Percentiles rank a stretch among this genome's conserved stretches.
Evolutionary conservation across 2,888 invertebrate genomes (phyloP).

Genomic region (Plebejus argus): DNA sequence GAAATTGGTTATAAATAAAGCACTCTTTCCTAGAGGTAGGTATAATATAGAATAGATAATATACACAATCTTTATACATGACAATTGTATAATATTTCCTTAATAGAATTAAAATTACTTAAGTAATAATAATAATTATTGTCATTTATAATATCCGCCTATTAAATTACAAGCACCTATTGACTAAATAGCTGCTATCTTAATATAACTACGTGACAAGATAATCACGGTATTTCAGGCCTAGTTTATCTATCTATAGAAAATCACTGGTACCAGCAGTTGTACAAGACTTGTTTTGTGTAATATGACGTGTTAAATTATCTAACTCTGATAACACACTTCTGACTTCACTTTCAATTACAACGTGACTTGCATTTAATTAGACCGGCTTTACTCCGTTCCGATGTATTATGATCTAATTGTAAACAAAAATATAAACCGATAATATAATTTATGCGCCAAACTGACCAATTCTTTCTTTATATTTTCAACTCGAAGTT

Average conservation of each 20-base stretch:
- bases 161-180: too few relatives aligned
- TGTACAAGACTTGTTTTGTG: not conserved
- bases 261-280: conserved; percentile 9
- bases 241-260: not conserved
- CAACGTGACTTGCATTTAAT: conserved; percentile 1
- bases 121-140: not conserved
- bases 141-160: too few relatives aligned
- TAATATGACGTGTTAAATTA: conserved; percentile 16
- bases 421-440: too few relatives aligned
- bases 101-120: not conserved
- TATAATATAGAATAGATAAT: too few relatives aligned
- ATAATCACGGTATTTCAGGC: not conserved
- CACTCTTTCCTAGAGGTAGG: too few relatives aligned
- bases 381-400: not conserved
- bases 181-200: not conserved
- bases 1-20: too few relatives aligned
- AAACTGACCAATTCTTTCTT: too few relatives aligned
- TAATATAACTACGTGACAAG: not conserved
- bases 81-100: not conserved
- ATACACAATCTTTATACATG: not conserved
- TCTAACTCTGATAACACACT: conserved; percentile 11
- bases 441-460: too few relatives aligned
- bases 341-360: conserved; percentile 12
- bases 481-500: too few relatives aligned
- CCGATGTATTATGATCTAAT: too few relatives aligned